Evolutionary conservation across 2,113 vertebrate species (phyloP).

Genomic region (Hippocampus mohnikei): DNA sequence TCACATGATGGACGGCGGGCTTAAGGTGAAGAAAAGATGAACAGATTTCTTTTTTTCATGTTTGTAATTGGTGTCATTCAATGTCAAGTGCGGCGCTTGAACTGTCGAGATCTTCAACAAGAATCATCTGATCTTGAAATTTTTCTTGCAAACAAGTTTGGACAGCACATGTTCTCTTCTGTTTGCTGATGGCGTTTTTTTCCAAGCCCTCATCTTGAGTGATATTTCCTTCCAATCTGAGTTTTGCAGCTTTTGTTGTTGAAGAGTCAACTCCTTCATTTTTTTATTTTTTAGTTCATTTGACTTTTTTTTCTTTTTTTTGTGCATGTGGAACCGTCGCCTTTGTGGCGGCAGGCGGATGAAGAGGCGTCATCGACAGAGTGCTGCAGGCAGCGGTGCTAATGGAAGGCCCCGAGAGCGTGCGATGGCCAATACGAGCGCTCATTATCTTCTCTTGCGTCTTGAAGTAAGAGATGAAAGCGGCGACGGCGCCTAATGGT

Average conservation of each 20-base stretch:
- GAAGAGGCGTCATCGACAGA: conserved; percentile 12
- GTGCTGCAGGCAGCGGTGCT: conserved; percentile 49
- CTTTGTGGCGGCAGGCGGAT: not conserved
- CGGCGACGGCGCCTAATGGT: conserved; percentile 66
- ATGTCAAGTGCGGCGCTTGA: not conserved
- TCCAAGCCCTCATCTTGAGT: not conserved
- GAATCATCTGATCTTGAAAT: no score
- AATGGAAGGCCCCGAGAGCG: conserved; percentile 62
- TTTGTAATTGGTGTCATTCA: no score
- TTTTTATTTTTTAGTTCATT: not conserved
- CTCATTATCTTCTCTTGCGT: conserved; percentile 69
- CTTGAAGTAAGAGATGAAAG: conserved; percentile 73
- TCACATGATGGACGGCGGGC: not conserved
- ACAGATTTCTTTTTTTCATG: not conserved
- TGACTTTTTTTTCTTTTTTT: not conserved
- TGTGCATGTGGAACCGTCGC: not conserved
- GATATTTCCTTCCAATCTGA: not conserved
- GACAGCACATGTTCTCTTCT: no score
- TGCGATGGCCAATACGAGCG: conserved; percentile 66
- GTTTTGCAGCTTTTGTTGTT: not conserved
- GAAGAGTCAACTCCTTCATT: not conserved
- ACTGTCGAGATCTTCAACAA: no score
- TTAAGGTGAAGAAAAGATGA: not conserved
- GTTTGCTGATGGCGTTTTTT: no score
- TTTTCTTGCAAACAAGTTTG: no score